Evolutionary conservation across 2,113 vertebrate genomes (phyloP).

Genomic region (Scartelaos histophorus): DNA sequence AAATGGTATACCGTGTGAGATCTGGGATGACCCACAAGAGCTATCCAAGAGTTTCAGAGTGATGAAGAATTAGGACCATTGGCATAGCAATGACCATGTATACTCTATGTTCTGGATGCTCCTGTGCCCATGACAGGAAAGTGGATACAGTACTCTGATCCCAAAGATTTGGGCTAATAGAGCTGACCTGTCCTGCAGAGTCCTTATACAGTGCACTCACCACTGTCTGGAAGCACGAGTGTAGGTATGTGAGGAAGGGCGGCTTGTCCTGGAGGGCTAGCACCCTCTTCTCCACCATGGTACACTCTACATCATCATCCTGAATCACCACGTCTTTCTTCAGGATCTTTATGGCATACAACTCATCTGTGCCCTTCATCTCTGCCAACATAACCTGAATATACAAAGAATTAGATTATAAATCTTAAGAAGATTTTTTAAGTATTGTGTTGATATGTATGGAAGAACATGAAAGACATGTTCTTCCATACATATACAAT

Average conservation of each 20-base stretch:
- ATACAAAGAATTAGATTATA: neutral
- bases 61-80: neutral
- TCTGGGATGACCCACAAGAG: neutral
- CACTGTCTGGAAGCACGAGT: constrained; percentile 96
- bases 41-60: too few species aligned
- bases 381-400: constrained; percentile 94
- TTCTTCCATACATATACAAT: neutral
- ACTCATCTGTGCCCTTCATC: constrained; percentile 84
- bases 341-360: constrained; percentile 92
- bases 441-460: neutral
- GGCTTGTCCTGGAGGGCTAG: constrained; percentile 89
- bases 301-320: constrained; percentile 96
- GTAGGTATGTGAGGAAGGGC: constrained; percentile 90
- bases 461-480: neutral
- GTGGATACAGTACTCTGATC: neutral
- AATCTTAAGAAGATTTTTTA: neutral
- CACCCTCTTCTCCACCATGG: constrained; percentile 95
- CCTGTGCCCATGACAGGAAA: too few species aligned
- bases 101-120: too few species aligned
- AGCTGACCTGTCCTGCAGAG: constrained; percentile 27
- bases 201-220: constrained; percentile 69
- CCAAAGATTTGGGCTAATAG: constrained; percentile 35
- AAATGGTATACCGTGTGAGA: too few species aligned
- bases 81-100: too few species aligned
- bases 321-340: constrained; percentile 98